Conservation (phyloP, 2,113 vertebrate genomes). For the Cygnus buccinator region DNA sequence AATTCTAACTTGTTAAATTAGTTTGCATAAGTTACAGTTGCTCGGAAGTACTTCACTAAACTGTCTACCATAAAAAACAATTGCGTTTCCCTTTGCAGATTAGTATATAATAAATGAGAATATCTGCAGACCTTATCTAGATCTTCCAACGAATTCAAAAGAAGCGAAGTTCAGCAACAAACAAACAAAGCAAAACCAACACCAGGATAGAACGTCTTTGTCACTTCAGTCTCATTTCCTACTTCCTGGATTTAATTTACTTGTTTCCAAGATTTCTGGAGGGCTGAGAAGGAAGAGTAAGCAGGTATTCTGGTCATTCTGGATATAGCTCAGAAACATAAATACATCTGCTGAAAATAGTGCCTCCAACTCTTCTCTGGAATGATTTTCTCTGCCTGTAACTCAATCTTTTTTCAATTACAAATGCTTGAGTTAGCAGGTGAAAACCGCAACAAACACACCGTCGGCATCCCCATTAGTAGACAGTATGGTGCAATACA, state of each 20-base stretch:
- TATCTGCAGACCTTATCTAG: neutral
- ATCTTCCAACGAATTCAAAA: neutral
- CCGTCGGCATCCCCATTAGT: neutral
- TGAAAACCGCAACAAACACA: neutral
- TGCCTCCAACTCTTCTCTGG: neutral
- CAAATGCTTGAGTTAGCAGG: neutral
- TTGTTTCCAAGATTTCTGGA: neutral
- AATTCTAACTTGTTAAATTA: constrained; percentile 20
- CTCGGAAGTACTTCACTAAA: constrained; percentile 55
- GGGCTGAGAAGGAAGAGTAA: neutral
- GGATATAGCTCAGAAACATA: neutral
- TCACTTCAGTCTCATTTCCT: constrained; percentile 11
- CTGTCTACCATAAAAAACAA: constrained; percentile 4
- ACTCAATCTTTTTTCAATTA: neutral
- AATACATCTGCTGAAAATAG: neutral
- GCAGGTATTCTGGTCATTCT: neutral
- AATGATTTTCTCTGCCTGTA: constrained; percentile 3
- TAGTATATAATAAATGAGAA: neutral
- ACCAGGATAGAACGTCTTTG: neutral
- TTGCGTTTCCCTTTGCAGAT: neutral
- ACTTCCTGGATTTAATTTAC: constrained; percentile 13
- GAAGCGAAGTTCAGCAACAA: neutral
- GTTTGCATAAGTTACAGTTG: constrained; percentile 61
- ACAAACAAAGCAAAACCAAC: neutral
- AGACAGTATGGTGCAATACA: fast-evolving